A percentile compares a stretch with the other conserved stretches of the same genome.
Evolutionary conservation across 2,888 invertebrate species (phyloP).

Genomic region (Idaea dimidiata): DNA sequence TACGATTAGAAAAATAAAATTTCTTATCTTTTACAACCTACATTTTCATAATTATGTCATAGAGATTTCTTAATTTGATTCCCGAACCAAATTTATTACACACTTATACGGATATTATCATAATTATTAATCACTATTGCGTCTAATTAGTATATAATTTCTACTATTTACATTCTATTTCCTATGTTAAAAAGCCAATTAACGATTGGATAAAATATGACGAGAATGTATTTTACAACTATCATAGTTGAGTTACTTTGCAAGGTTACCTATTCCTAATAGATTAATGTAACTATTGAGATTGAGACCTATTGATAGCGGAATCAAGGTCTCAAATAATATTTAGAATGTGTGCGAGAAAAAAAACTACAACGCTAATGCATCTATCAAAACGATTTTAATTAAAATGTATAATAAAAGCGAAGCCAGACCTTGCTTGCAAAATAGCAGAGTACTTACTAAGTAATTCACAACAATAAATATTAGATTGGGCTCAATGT

Average conservation of each 20-base stretch:
- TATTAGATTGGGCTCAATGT: not conserved
- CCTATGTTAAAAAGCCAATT: not conserved
- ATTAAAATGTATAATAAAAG: not conserved
- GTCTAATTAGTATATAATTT: not conserved
- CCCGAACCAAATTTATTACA: constrained; percentile 1
- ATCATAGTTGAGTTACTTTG: not conserved
- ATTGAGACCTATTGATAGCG: constrained; percentile 18
- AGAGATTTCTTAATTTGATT: no score
- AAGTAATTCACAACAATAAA: not conserved
- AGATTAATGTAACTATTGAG: constrained; percentile 4
- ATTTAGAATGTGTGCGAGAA: not conserved
- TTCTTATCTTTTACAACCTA: not conserved
- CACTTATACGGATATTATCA: not conserved
- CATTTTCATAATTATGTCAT: not conserved
- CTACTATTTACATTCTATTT: not conserved
- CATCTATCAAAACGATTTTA: not conserved
- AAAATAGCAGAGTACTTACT: not conserved
- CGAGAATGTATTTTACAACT: not conserved
- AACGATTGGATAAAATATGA: not conserved
- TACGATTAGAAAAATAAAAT: not conserved
- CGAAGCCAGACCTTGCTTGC: not conserved
- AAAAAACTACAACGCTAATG: not conserved
- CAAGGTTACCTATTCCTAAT: not conserved
- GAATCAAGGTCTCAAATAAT: constrained; percentile 16
- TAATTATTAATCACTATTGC: constrained; percentile 9